phyloP scores from a whole-genome alignment of 2,888 invertebrate genomes.

The Oligia strigilis region DNA sequence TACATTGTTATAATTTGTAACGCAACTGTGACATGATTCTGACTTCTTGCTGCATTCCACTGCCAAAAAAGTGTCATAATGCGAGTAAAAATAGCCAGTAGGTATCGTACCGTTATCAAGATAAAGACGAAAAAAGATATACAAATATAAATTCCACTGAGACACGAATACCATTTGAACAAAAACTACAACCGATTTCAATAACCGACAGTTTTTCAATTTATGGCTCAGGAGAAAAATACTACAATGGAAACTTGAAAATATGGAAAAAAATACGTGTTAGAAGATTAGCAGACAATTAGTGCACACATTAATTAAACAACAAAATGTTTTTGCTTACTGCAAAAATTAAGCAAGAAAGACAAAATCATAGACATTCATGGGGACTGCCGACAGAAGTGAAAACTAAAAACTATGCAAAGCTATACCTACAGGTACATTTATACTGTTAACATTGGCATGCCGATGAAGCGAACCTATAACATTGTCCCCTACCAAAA shows the following conservation, averaged over 20 bases:
- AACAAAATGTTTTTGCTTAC: not conserved
- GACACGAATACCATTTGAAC: conserved; percentile 34
- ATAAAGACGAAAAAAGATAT: conserved; percentile 36
- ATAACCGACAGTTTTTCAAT: conserved; percentile 54
- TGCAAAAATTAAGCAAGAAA: not conserved
- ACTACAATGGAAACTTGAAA: conserved; percentile 17
- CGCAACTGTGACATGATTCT: conserved; percentile 11
- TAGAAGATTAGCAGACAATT: conserved; percentile 37
- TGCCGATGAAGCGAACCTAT: not conserved
- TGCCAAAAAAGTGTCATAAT: conserved; percentile 39
- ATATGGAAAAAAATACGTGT: conserved; percentile 17
- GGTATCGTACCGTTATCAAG: conserved; percentile 47
- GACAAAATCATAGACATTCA: not conserved
- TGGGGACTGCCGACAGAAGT: not conserved
- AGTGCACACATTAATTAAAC: conserved; percentile 32
- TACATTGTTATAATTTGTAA: not conserved
- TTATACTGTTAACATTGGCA: not conserved
- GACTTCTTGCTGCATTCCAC: conserved; percentile 40
- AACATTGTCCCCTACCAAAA: not conserved
- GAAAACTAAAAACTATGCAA: not conserved
- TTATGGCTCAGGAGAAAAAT: conserved; percentile 20
- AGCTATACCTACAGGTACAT: too few relatives aligned
- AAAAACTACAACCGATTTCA: conserved; percentile 55
- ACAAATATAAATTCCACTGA: conserved; percentile 53
- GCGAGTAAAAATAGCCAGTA: conserved; percentile 24